Conservation (phyloP, 2,113 vertebrate species). For the Myxocyprinus asiaticus region DNA sequence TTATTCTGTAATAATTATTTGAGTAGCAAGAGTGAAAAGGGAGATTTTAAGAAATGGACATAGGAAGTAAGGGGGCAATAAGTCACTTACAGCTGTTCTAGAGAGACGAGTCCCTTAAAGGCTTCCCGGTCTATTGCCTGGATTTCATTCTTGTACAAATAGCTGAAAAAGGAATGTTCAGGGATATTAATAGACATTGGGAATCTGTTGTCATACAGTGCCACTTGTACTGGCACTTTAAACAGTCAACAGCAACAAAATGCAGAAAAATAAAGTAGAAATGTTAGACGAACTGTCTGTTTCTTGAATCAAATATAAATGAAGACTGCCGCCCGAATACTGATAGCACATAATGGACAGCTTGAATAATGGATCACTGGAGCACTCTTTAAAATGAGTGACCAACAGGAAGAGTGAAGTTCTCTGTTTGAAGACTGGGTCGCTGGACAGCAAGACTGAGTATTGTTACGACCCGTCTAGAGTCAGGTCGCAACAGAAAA, state of each 20-base stretch:
- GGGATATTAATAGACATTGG: slow-evolving; percentile 81
- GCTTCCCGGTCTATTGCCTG: slow-evolving; percentile 99
- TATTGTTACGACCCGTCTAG: too few relatives aligned
- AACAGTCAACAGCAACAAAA: background rate
- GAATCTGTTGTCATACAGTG: slow-evolving; percentile 37
- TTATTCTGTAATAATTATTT: slow-evolving; percentile 13
- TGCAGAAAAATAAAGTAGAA: background rate
- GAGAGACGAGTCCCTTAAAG: slow-evolving; percentile 99
- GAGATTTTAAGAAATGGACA: slow-evolving; percentile 48
- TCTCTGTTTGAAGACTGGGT: too few relatives aligned
- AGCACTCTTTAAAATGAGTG: too few relatives aligned
- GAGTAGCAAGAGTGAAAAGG: slow-evolving; percentile 41
- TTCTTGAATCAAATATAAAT: too few relatives aligned
- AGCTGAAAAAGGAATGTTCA: slow-evolving; percentile 97
- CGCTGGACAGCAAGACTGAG: too few relatives aligned
- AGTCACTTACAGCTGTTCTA: slow-evolving; percentile 99
- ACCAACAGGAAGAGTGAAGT: too few relatives aligned
- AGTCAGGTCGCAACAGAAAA: too few relatives aligned
- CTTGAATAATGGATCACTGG: too few relatives aligned
- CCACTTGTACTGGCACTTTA: background rate
- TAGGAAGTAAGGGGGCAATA: slow-evolving; percentile 63
- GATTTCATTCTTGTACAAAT: slow-evolving; percentile 99
- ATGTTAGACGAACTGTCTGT: background rate
- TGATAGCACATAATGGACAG: too few relatives aligned
- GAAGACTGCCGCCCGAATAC: too few relatives aligned